Base-by-base conservation (phyloP, 2,797 vertebrate species). In the Pangasius mekongensis region DNA sequence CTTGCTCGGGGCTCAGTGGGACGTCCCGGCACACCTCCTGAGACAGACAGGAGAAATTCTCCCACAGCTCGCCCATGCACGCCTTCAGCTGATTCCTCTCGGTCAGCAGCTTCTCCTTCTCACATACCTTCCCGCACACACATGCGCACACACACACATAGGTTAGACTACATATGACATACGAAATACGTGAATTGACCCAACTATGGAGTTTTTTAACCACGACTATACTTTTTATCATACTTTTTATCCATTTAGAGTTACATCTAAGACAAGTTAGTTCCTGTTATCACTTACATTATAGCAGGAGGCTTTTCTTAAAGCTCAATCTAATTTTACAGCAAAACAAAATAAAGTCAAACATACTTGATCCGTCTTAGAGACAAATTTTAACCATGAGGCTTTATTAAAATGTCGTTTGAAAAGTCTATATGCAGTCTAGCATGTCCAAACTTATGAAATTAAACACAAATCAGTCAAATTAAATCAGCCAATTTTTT, bases 31-130 rank as follows among this genome's bases (percentile, higher is more conserved):
- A 99, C 91, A 99, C 98, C 94, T 99, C 98, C 95, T 99, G 98
- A 43, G 98, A 99, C 92, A 99, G 96, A 91, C 99, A 99, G 7
- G 99, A 99, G 96, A 99, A 99, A 94, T 99, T 99, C 95, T 99
- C 98, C 95, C 98, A 95, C 91, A 99, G 96, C 93, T 99, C 99
- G 7, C 98, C 98, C 99, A 99, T 99, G 89, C 98, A 98, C 0
- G 97, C 98, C 94, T 99, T 99, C 95, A 99, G 95, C 91, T 99
- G 98, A 93, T 99, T 99, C 94, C 98, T 96, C 96, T 99, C 99
- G 0, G 98, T 98, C 93, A 99, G 95, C 91, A 99, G 93, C 92
- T 99, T 99, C 93, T 99, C 98, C 91, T 99, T 99, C 95, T 99
- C 99, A 92, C 97, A 97, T 76, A 99, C 98, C 99, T 99, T 33